Conservation (phyloP, 37 sponge, comb jelly and placozoan species). For the Geodia barretti region DNA sequence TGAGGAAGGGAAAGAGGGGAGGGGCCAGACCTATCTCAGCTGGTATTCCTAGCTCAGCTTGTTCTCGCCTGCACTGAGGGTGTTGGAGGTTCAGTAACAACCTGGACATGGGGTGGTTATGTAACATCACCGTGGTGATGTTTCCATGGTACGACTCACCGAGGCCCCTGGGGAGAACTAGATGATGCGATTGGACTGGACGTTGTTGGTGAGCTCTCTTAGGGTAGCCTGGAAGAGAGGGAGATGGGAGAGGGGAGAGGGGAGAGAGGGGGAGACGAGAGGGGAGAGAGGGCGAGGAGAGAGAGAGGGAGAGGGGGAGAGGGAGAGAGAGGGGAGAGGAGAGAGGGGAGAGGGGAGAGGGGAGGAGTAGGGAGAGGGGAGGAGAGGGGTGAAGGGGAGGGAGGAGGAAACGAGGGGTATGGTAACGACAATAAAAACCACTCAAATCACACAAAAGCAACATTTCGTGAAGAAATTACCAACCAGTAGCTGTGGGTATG, state of each 20-base stretch:
- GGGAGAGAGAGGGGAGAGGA: not conserved
- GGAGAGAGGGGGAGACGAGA: not conserved
- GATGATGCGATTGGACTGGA: constrained; percentile 89
- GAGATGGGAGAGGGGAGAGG: not conserved
- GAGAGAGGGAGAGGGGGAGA: not conserved
- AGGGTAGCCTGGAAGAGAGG: constrained; percentile 67
- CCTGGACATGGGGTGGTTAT: constrained; percentile 6
- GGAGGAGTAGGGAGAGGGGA: not conserved
- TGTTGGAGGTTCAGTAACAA: constrained; percentile 83
- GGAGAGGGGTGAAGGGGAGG: not conserved
- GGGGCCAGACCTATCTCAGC: constrained; percentile 77
- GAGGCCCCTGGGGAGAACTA: constrained; percentile 80
- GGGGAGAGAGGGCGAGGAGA: constrained; percentile 4
- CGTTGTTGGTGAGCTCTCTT: constrained; percentile 73
- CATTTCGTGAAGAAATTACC: too few species aligned
- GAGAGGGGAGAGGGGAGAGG: too few species aligned
- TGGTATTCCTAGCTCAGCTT: constrained; percentile 80
- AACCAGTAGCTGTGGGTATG: too few species aligned
- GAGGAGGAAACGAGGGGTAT: not conserved
- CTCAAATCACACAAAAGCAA: too few species aligned
- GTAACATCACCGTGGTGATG: too few species aligned
- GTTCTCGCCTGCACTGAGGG: constrained; percentile 93
- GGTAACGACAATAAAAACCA: not conserved
- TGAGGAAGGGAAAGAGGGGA: too few species aligned
- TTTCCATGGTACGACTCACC: constrained; percentile 62